Base-by-base conservation (phyloP, 2,113 vertebrate species). In the Pangasianodon hypophthalmus region DNA sequence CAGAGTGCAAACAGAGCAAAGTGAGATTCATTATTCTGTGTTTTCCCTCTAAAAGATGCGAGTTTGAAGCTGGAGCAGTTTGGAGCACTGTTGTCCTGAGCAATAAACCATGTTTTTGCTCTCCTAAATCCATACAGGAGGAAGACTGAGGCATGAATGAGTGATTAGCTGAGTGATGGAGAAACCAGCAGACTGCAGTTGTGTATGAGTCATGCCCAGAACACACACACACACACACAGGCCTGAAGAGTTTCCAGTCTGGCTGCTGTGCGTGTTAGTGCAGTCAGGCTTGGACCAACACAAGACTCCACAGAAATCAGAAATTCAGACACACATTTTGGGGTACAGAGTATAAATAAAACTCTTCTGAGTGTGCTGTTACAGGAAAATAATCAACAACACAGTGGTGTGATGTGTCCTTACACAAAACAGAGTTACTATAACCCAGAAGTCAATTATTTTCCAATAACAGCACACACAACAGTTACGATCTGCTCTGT, bases 1-100 rank as follows among this genome's bases (percentile, higher is more conserved):
- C 48, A 16, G 24, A 41, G 6, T 41, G 85, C 18, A 56, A 73
- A 44, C 52, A 56, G 21, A 18, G 6, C 67, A 54, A 11, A 73
- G 10, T 37, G 85, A 71, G 46, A 87, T 87, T 75, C 67, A 56
- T 75, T 41, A 87, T 73, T 71, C 50, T 41, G n/a, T 44, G n/a
- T 41, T 52, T 67, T 29, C 44, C 6, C 9, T 44, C 14, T 8
- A 48, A 85, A 67, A 37, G 60, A 84, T 37, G 41, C 0, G 46
- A 0, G 75, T 29, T 56, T 37, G 29, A 24, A 0, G 1, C 41
- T 16, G 37, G 1, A 50, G 84, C 26, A 46, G 24, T 67, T 29
- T 6, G 14, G 75, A 29, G 62, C 21, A 18, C 50, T 3, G 21
- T 37, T 58, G 52, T 37, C 32, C 81, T 11, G 80, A 82, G 80